A percentile compares a stretch with the other conserved stretches of the same genome.
phyloP scores from a whole-genome alignment of 2,113 vertebrate genomes.

The Pithys albifrons region DNA sequence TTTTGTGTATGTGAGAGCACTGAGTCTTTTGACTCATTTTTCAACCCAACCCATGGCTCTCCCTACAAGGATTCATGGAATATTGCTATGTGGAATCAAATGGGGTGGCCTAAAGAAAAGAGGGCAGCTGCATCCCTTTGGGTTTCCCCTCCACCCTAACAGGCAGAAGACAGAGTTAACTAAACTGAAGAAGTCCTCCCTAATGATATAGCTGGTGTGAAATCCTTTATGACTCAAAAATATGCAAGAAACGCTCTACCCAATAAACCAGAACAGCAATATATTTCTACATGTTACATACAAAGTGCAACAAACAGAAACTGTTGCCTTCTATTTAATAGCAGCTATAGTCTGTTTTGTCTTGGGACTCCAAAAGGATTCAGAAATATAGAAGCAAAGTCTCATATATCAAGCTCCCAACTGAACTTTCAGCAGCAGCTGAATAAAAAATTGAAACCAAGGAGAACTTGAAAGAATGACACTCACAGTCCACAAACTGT shows the following conservation, averaged over 20 bases:
- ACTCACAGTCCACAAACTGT: slow-evolving; percentile 75
- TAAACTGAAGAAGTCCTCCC: not conserved
- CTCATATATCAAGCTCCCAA: not conserved
- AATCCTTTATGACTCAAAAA: not conserved
- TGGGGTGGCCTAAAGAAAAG: not conserved
- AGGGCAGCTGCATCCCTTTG: not conserved
- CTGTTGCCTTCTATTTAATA: not conserved
- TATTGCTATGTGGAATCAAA: rapidly evolving
- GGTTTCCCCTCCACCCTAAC: not conserved
- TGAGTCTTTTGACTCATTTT: not conserved
- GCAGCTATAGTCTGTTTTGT: not conserved
- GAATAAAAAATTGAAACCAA: not conserved
- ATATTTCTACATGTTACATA: not conserved
- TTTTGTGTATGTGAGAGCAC: not conserved
- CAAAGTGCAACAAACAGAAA: not conserved
- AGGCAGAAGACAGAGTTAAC: not conserved
- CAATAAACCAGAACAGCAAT: not conserved
- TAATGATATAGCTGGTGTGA: not conserved
- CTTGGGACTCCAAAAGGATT: not conserved
- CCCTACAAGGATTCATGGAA: not conserved
- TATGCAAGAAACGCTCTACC: not conserved
- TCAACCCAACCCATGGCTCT: not conserved
- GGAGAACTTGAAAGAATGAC: not conserved
- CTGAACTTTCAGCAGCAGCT: not conserved
- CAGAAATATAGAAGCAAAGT: not conserved